These are phyloP conservation scores for Novumbra hubbsi DNA, from an alignment of 2,797 vertebrate species.

Conservation along the genomic window DNA sequence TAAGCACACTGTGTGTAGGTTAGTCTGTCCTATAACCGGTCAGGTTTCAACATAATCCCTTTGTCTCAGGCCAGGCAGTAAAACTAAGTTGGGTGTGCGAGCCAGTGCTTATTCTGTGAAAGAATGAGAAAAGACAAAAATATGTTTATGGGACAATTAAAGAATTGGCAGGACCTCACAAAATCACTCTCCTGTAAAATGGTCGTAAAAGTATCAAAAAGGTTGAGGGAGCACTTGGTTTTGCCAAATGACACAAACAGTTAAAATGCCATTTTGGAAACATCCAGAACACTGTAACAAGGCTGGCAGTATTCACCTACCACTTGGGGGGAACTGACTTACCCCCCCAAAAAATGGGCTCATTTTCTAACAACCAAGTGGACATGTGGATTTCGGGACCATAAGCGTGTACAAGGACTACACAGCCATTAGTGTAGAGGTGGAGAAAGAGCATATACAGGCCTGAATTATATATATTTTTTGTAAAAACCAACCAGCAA, in stretches of 20 bases:
- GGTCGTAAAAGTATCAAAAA: slow-evolving; percentile 42
- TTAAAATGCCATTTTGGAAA: slow-evolving; percentile 48
- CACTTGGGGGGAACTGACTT: slow-evolving; percentile 26
- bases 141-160: slow-evolving; percentile 67
- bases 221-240: slow-evolving; percentile 26
- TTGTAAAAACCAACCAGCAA: too few relatives aligned
- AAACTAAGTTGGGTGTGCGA: slow-evolving; percentile 53
- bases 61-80: slow-evolving; percentile 57
- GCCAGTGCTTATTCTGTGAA: slow-evolving; percentile 47
- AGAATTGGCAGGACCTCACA: slow-evolving; percentile 56
- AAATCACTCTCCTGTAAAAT: slow-evolving; percentile 46
- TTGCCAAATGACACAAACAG: slow-evolving; percentile 33
- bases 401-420: too few relatives aligned
- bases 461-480: too few relatives aligned
- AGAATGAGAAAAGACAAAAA: slow-evolving; percentile 42
- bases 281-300: slow-evolving; percentile 39
- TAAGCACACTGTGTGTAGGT: slow-evolving; percentile 21
- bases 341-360: slow-evolving; percentile 33
- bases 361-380: slow-evolving; percentile 27
- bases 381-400: slow-evolving; percentile 33
- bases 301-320: slow-evolving; percentile 29
- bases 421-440: too few relatives aligned
- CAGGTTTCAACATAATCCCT: slow-evolving; percentile 52
- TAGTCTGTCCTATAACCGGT: slow-evolving; percentile 37
- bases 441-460: too few relatives aligned